Conservation (phyloP, 2,113 vertebrate genomes). For the Semnornis frantzii region DNA sequence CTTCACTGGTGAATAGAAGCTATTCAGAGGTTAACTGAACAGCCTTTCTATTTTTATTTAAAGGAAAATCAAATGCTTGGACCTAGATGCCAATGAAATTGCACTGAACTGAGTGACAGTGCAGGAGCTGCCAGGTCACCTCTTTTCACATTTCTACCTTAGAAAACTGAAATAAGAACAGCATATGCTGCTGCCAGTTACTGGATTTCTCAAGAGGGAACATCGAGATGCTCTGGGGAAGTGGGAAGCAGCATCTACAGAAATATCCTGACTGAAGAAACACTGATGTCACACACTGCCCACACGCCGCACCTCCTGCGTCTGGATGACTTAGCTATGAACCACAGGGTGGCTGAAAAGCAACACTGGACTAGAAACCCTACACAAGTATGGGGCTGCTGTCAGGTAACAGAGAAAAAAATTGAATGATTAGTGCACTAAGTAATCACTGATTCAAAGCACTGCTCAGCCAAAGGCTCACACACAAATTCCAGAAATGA, state of each 20-base stretch:
- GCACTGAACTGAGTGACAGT: not conserved
- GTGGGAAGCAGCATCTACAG: not conserved
- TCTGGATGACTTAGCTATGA: not conserved
- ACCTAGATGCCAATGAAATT: not conserved
- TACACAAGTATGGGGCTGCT: not conserved
- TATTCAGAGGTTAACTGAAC: not conserved
- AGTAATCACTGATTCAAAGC: not conserved
- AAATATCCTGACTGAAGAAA: not conserved
- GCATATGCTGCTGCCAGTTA: not conserved
- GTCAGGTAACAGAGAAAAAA: not conserved
- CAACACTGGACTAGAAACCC: not conserved
- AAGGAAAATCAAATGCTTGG: not conserved
- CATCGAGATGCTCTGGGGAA: not conserved
- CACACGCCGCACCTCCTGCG: not conserved
- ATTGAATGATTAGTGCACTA: not conserved
- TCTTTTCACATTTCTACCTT: not conserved
- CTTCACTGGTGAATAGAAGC: not conserved
- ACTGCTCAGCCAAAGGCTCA: not conserved
- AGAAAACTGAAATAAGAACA: not conserved
- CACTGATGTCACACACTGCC: not conserved
- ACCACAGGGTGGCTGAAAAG: not conserved
- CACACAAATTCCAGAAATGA: not conserved
- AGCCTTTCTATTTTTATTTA: not conserved
- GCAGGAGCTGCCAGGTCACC: accelerated
- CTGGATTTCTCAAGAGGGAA: not conserved